Percentiles rank a stretch among this genome's conserved stretches.
phyloP scores from a whole-genome alignment of 2,888 invertebrate genomes.

The Cerceris rybyensis region DNA sequence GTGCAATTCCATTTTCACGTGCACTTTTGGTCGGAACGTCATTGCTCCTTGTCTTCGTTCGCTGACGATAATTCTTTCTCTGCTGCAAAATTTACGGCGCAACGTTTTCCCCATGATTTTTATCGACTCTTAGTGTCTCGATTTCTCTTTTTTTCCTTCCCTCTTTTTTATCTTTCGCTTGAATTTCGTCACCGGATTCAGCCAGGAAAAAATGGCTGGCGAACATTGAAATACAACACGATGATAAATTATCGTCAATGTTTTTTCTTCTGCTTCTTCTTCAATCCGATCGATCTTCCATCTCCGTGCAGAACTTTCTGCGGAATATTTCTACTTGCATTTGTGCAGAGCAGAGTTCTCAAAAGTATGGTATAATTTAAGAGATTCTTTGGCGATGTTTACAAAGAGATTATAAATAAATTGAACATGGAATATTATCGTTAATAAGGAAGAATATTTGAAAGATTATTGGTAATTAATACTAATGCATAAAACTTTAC shows the following conservation, averaged over 20 bases:
- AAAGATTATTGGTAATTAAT: too few species aligned
- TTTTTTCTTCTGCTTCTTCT: not conserved
- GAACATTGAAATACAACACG: conserved; percentile 5
- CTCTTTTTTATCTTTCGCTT: too few species aligned
- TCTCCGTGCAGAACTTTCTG: not conserved
- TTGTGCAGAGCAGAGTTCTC: too few species aligned
- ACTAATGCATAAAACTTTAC: too few species aligned
- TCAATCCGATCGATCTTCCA: conserved; percentile 8
- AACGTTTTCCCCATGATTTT: conserved; percentile 46
- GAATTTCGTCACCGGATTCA: conserved; percentile 2
- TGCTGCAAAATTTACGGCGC: conserved; percentile 44
- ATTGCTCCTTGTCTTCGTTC: conserved; percentile 29
- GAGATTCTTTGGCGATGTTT: not conserved
- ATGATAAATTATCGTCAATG: conserved; percentile 42
- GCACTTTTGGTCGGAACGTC: conserved; percentile 50
- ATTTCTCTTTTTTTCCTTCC: not conserved
- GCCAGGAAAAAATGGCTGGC: not conserved
- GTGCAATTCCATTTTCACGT: conserved; percentile 19
- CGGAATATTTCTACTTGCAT: not conserved
- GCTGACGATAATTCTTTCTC: conserved; percentile 53
- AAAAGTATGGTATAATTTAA: too few species aligned
- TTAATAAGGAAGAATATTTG: too few species aligned
- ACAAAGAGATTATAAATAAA: not conserved
- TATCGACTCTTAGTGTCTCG: conserved; percentile 29
- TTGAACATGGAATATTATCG: too few species aligned